Evolutionary conservation across 2,797 vertebrate species (phyloP).

Genomic region (Cichlasoma orientale): DNA sequence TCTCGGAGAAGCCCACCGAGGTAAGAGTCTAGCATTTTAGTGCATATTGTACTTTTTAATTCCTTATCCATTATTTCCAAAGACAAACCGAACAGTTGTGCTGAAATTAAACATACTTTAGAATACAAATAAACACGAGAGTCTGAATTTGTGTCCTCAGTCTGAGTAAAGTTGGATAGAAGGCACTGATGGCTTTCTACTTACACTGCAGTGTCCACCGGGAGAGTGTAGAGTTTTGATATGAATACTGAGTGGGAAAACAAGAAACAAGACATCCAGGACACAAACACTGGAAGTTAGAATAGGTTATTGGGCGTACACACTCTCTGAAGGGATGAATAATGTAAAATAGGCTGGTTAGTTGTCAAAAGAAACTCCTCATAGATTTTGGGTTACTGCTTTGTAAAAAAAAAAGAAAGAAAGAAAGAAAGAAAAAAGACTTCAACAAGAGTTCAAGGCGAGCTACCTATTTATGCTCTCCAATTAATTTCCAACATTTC

Average conservation of each 20-base stretch:
- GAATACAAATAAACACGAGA: neutral
- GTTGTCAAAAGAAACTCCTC: slow-evolving; percentile 70
- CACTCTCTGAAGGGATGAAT: slow-evolving; percentile 75
- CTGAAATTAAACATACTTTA: slow-evolving; percentile 12
- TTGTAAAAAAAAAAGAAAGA: slow-evolving; percentile 39
- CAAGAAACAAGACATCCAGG: slow-evolving; percentile 64
- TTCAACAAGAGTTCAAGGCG: slow-evolving; percentile 63
- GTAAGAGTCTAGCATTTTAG: neutral
- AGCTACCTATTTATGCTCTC: slow-evolving; percentile 51
- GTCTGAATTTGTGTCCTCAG: slow-evolving; percentile 20
- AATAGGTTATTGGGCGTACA: slow-evolving; percentile 77
- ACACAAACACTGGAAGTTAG: slow-evolving; percentile 58
- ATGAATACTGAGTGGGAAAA: slow-evolving; percentile 63
- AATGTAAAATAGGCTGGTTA: slow-evolving; percentile 77
- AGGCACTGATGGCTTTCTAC: slow-evolving; percentile 20
- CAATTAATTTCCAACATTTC: slow-evolving; percentile 33
- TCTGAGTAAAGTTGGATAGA: slow-evolving; percentile 11
- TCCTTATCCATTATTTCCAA: slow-evolving; percentile 8
- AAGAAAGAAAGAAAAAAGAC: neutral
- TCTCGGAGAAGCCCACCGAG: neutral
- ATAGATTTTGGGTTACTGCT: slow-evolving; percentile 59
- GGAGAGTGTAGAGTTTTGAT: slow-evolving; percentile 46
- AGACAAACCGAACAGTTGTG: neutral
- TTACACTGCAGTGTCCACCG: slow-evolving; percentile 21
- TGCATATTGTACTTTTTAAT: neutral